Evolutionary conservation across 35 echinoderm and acorn worm species (phyloP).

Genomic region (Hemicentrotus pulcherrimus): DNA sequence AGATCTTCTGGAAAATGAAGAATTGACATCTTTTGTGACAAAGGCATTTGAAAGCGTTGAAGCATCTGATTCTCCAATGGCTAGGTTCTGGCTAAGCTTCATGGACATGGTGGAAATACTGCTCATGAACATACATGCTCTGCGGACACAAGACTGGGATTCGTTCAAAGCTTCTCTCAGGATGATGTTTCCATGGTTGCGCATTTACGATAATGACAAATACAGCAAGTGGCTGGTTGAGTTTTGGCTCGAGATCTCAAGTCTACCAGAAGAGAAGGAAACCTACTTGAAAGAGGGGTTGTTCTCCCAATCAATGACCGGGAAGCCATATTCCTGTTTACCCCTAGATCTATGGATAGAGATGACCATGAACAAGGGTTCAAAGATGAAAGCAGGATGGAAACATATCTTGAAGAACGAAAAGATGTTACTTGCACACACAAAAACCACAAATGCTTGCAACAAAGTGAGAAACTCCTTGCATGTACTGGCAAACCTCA

Average conservation of each 20-base stretch:
- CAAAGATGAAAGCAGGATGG: conserved; percentile 51
- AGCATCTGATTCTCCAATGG: not conserved
- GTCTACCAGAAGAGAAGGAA: conserved; percentile 31
- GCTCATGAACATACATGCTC: conserved; percentile 39
- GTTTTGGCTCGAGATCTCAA: conserved; percentile 43
- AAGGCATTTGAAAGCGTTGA: not conserved
- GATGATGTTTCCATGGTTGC: conserved; percentile 52
- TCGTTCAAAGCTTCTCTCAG: conserved; percentile 43
- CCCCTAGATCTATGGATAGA: conserved; percentile 50
- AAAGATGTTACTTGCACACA: conserved; percentile 25
- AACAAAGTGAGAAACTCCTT: too few relatives aligned
- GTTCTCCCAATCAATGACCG: conserved; percentile 45
- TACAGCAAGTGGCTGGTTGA: conserved; percentile 48
- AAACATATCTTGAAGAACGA: conserved; percentile 52
- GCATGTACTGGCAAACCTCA: too few relatives aligned
- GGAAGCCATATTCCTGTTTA: conserved; percentile 12
- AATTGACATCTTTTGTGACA: not conserved
- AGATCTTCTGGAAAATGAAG: not conserved
- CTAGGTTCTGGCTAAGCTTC: conserved; percentile 32
- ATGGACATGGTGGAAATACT: conserved; percentile 52
- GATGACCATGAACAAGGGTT: conserved; percentile 56
- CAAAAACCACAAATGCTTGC: too few relatives aligned
- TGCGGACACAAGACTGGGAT: conserved; percentile 49
- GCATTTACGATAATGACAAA: conserved; percentile 23
- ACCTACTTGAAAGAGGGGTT: conserved; percentile 42